These are phyloP conservation scores for Furcula furcula DNA, from an alignment of 2,888 invertebrate genomes.

Conservation along the genomic window DNA sequence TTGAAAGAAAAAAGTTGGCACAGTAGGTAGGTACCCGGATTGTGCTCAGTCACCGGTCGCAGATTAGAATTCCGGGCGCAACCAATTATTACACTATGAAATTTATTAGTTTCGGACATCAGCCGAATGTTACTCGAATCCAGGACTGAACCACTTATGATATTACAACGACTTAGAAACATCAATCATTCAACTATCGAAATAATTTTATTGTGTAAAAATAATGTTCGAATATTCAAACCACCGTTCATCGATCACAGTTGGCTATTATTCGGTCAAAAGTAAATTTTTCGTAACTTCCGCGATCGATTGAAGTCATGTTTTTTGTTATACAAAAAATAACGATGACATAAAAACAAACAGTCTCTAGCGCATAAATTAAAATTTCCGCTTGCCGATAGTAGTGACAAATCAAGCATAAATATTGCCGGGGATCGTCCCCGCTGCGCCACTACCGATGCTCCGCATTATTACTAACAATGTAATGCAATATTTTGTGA, in stretches of 20 bases:
- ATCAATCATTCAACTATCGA: conserved; percentile 9
- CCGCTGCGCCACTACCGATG: conserved; percentile 44
- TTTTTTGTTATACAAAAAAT: conserved; percentile 65
- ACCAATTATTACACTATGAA: conserved; percentile 65
- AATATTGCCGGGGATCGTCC: conserved; percentile 58
- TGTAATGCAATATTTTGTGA: conserved; percentile 20
- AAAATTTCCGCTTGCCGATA: conserved; percentile 76
- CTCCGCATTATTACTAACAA: conserved; percentile 37
- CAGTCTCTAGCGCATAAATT: conserved; percentile 76
- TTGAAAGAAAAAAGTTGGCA: conserved; percentile 69
- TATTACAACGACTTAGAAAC: conserved; percentile 6
- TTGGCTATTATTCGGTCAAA: conserved; percentile 41
- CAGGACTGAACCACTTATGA: conserved; percentile 31
- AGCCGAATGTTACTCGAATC: conserved; percentile 40
- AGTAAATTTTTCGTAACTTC: conserved; percentile 60
- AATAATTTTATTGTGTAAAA: conserved; percentile 16
- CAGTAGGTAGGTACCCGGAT: conserved; percentile 54
- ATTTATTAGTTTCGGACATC: conserved; percentile 63
- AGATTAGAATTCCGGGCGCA: conserved; percentile 70
- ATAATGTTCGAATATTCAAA: conserved; percentile 22
- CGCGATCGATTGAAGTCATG: conserved; percentile 52
- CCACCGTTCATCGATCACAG: conserved; percentile 36
- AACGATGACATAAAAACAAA: conserved; percentile 71
- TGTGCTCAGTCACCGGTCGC: conserved; percentile 64
- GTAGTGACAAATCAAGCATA: conserved; percentile 70